Conservation (phyloP, 2,888 invertebrate species). For the Brachyptera risi region DNA sequence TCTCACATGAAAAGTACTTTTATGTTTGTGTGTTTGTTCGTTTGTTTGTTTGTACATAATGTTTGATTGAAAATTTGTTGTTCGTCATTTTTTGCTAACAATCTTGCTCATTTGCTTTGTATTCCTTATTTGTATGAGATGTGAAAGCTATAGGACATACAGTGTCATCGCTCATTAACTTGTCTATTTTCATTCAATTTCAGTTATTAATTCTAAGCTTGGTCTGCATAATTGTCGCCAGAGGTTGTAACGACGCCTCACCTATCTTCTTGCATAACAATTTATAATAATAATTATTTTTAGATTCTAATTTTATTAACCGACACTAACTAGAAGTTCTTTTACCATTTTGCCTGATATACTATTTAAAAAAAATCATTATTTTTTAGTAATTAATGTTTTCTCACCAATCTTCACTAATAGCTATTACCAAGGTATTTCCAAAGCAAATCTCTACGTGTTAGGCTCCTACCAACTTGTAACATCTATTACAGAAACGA, state of each 20-base stretch:
- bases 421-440: neutral
- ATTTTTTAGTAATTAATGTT: no score
- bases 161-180: neutral
- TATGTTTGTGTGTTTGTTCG: slow-evolving; percentile 2
- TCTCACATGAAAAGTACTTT: slow-evolving; percentile 19
- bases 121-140: neutral
- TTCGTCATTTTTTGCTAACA: neutral
- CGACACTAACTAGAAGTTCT: neutral
- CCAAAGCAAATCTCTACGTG: no score
- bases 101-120: neutral
- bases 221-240: neutral
- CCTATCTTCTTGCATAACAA: neutral
- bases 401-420: no score
- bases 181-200: slow-evolving; percentile 7
- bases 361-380: no score
- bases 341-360: neutral
- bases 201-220: slow-evolving; percentile 6
- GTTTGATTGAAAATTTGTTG: neutral
- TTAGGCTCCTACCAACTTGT: no score
- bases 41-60: neutral
- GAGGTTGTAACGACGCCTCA: neutral
- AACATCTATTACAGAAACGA: no score
- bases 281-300: neutral
- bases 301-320: neutral
- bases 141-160: neutral